Evolutionary conservation across 1,140 invertebrate genomes (phyloP).

Genomic region (silkworm (Bombyx mori)): ASM3026992v2 NC_085110.1:4710001-4710500

Average conservation of each 20-base stretch:
- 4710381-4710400: constrained; percentile 6
- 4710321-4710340: no score
- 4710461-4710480: constrained; percentile 24
- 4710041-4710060: no score
- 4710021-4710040: no score
- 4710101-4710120: no score
- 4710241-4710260: constrained; percentile 6
- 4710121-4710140: no score
- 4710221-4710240: constrained; percentile 4
- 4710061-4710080: no score
- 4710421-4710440: constrained; percentile 23
- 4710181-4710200: neutral
- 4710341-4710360: no score
- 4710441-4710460: constrained; percentile 33
- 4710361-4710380: no score
- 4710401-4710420: constrained; percentile 27
- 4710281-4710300: constrained; percentile 3
- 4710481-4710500: constrained; percentile 11
- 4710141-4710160: no score
- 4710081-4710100: no score
- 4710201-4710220: neutral
- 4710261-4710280: neutral
- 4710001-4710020: no score
- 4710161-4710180: neutral
- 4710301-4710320: neutral